phyloP scores from a whole-genome alignment of 2,797 vertebrate genomes.

The Alosa sapidissima region DNA sequence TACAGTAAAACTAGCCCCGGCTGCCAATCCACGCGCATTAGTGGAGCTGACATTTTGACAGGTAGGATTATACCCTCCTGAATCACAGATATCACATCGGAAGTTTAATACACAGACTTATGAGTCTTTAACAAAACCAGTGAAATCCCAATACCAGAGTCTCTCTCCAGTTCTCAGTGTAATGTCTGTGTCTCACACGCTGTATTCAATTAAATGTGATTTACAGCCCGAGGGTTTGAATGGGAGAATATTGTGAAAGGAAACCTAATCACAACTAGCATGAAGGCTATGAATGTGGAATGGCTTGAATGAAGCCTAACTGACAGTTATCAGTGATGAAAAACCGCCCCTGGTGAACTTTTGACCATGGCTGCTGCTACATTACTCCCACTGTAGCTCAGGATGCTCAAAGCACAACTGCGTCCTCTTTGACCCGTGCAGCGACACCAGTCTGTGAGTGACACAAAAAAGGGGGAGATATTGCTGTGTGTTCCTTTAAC shows the following conservation, averaged over 20 bases:
- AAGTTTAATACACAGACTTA: neutral
- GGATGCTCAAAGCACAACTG: neutral
- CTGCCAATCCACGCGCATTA: slow-evolving; percentile 12
- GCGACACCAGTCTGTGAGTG: neutral
- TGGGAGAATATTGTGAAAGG: slow-evolving; percentile 10
- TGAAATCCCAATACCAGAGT: slow-evolving; percentile 10
- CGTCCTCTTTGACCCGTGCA: neutral
- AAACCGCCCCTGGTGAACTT: neutral
- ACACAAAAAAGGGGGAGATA: neutral
- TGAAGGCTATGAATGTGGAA: slow-evolving; percentile 3
- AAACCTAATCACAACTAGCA: slow-evolving; percentile 17
- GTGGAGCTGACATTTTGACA: slow-evolving; percentile 10
- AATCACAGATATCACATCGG: slow-evolving; percentile 10
- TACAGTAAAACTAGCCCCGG: neutral
- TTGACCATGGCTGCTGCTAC: slow-evolving; percentile 6
- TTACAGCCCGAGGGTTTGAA: neutral
- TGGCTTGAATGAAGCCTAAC: neutral
- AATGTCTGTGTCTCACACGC: neutral
- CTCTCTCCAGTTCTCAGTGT: neutral
- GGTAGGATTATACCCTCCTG: slow-evolving; percentile 1
- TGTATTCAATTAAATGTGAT: slow-evolving; percentile 22
- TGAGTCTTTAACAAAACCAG: slow-evolving; percentile 17
- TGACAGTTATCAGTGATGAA: slow-evolving; percentile 20
- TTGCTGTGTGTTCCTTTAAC: slow-evolving; percentile 3
- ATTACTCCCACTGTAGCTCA: neutral